phyloP scores from a whole-genome alignment of 1,140 invertebrate genomes.

The Lucilia cuprina region DNA sequence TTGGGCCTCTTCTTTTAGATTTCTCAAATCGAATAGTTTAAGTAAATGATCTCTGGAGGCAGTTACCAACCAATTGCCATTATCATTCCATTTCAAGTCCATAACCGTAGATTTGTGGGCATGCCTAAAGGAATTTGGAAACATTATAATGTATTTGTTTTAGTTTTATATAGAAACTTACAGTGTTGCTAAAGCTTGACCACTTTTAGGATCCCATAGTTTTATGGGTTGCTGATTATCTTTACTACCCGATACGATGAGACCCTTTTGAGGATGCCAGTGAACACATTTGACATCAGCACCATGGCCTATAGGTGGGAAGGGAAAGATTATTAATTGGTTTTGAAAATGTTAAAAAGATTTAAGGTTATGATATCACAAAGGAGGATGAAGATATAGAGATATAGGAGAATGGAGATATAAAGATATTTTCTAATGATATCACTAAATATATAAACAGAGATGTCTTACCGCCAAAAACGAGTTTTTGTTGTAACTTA shows the following conservation, averaged over 20 bases:
- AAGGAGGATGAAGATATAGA: too few relatives aligned
- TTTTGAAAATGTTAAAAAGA: too few relatives aligned
- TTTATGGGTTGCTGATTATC: slow-evolving; percentile 99
- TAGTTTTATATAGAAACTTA: slow-evolving; percentile 58
- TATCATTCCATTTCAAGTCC: slow-evolving; percentile 98
- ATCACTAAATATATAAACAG: too few relatives aligned
- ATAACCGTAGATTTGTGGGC: slow-evolving; percentile 99
- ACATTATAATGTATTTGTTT: slow-evolving; percentile 10
- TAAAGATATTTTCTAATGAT: too few relatives aligned
- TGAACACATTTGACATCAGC: slow-evolving; percentile 99
- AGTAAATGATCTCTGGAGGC: slow-evolving; percentile 97
- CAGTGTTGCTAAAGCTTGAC: slow-evolving; percentile 84
- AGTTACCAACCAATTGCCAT: slow-evolving; percentile 99
- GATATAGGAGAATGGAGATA: too few relatives aligned
- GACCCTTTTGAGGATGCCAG: slow-evolving; percentile 98
- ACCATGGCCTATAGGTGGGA: slow-evolving; percentile 82
- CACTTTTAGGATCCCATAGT: slow-evolving; percentile 98
- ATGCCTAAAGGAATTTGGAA: slow-evolving; percentile 74
- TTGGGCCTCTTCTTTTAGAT: slow-evolving; percentile 92
- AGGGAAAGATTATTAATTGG: too few relatives aligned
- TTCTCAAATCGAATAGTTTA: slow-evolving; percentile 98
- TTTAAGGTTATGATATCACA: too few relatives aligned
- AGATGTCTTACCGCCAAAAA: too few relatives aligned
- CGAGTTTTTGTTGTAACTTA: too few relatives aligned
- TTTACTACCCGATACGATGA: slow-evolving; percentile 98